Evolutionary conservation across 1,140 invertebrate genomes (phyloP).

Genomic region (Drosophila paulistorum): DNA sequence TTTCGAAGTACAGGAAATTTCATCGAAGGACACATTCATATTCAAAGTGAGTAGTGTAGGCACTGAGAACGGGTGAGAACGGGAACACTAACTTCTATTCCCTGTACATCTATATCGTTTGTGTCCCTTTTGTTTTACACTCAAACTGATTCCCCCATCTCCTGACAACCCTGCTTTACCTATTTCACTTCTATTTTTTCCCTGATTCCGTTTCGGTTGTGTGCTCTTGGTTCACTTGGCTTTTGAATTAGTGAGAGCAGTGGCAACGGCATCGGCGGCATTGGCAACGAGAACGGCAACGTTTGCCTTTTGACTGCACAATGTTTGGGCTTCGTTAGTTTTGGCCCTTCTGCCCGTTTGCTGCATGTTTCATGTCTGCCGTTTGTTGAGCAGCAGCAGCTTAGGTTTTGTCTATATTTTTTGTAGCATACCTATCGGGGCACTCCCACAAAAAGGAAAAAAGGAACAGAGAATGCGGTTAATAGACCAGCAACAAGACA

Average conservation of each 20-base stretch:
- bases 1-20: slow-evolving; percentile 97
- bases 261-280: background rate
- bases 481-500: slow-evolving; percentile 63
- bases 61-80: background rate
- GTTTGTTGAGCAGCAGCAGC: slow-evolving; percentile 5
- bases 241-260: slow-evolving; percentile 67
- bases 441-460: background rate
- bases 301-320: slow-evolving; percentile 76
- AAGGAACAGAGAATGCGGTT: slow-evolving; percentile 36
- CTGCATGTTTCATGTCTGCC: slow-evolving; percentile 17
- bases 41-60: slow-evolving; percentile 90
- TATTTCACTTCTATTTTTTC: slow-evolving; percentile 17
- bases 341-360: slow-evolving; percentile 32
- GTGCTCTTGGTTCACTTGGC: slow-evolving; percentile 68
- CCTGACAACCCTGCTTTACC: slow-evolving; percentile 13
- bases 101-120: background rate
- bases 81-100: slow-evolving; percentile 11
- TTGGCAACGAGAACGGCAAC: slow-evolving; percentile 15
- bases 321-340: slow-evolving; percentile 76
- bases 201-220: slow-evolving; percentile 19
- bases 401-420: slow-evolving; percentile 20
- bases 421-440: background rate
- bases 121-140: slow-evolving; percentile 49
- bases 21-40: slow-evolving; percentile 96
- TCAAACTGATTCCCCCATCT: slow-evolving; percentile 36